phyloP scores from a whole-genome alignment of 2,113 vertebrate genomes.

The Tragelaphus imberbis region DNA sequence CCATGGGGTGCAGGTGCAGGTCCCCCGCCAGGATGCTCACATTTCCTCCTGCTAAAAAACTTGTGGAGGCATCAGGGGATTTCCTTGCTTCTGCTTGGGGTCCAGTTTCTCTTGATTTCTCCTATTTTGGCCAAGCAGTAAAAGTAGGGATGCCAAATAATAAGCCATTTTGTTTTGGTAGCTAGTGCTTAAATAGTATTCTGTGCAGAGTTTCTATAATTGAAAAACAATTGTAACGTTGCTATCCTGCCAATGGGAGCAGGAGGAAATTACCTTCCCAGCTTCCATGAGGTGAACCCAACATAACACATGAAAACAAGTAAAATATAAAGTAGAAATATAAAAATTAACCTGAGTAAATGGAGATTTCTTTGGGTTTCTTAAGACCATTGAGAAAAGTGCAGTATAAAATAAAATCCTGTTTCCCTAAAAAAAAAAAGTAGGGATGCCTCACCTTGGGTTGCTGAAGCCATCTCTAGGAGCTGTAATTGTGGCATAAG shows the following conservation, averaged over 20 bases:
- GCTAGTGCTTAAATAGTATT: background rate
- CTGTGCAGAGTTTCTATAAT: background rate
- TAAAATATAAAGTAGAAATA: background rate
- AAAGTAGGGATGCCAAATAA: background rate
- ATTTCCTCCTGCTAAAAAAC: background rate
- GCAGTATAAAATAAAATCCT: background rate
- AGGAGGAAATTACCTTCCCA: background rate
- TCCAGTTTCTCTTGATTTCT: background rate
- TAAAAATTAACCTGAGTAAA: background rate
- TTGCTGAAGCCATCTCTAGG: background rate
- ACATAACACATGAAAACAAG: background rate
- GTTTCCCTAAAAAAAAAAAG: background rate
- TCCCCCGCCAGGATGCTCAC: background rate
- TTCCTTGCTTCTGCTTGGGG: background rate
- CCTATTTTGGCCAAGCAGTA: no score
- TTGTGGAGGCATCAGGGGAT: background rate
- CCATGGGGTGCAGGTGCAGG: accelerated
- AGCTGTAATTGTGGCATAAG: accelerated
- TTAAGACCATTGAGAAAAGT: background rate
- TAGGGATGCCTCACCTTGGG: no score
- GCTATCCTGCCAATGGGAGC: background rate
- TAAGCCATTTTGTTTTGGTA: background rate
- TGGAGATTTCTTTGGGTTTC: background rate
- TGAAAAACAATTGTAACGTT: background rate
- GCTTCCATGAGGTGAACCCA: background rate